A percentile compares a stretch with the other conserved stretches of the same genome.
phyloP scores from a whole-genome alignment of 2,888 invertebrate genomes.

The Poecilobothrus nobilitatus region DNA sequence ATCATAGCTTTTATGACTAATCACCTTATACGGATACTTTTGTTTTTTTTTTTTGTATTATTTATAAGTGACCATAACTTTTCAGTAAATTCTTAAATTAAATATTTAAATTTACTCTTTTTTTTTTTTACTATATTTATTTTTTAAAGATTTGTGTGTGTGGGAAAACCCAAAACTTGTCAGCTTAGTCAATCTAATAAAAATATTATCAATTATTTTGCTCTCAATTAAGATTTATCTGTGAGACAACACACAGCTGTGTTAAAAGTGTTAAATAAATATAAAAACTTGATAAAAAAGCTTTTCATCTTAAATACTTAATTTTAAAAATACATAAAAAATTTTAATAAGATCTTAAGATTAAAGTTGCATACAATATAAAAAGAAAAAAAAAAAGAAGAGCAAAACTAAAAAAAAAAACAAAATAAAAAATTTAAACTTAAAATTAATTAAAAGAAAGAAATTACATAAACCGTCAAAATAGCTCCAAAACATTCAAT shows the following conservation, averaged over 20 bases:
- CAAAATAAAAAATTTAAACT: not conserved
- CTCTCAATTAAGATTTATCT: no score
- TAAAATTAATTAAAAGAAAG: not conserved
- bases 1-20: not conserved
- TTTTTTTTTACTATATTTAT: not conserved
- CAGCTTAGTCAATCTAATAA: not conserved
- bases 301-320: no score
- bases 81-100: not conserved
- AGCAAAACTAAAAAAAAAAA: not conserved
- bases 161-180: not conserved
- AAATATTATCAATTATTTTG: not conserved
- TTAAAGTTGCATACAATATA: no score
- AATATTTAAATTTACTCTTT: not conserved
- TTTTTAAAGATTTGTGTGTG: not conserved
- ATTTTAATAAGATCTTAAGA: no score
- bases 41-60: not conserved
- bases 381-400: no score
- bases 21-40: not conserved
- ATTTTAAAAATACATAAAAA: no score
- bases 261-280: no score
- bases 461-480: constrained; percentile 30
- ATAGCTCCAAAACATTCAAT: constrained; percentile 38
- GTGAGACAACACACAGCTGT: no score
- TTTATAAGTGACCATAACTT: not conserved
- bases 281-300: no score